These are phyloP conservation scores for Agrilus cyanescens DNA, from an alignment of 2,888 invertebrate genomes.

Conservation along the genomic window DNA sequence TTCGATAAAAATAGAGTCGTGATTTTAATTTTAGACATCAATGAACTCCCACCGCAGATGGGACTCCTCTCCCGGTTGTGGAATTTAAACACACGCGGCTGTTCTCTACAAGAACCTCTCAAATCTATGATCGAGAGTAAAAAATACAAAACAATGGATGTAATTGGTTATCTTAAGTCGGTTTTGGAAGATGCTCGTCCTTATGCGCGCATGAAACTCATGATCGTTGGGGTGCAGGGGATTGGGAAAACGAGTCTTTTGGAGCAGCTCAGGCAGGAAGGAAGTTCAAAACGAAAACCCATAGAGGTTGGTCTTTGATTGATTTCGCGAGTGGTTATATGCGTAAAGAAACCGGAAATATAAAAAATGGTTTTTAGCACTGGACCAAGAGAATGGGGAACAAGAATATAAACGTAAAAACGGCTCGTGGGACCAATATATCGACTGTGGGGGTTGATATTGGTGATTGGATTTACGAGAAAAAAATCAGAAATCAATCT, in stretches of 20 bases:
- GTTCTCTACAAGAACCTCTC: slow-evolving; percentile 76
- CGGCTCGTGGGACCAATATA: slow-evolving; percentile 66
- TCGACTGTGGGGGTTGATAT: slow-evolving; percentile 98
- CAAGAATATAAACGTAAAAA: slow-evolving; percentile 64
- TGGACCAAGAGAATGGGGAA: slow-evolving; percentile 95
- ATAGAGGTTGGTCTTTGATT: slow-evolving; percentile 34
- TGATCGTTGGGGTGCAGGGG: slow-evolving; percentile 88
- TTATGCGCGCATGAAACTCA: slow-evolving; percentile 90
- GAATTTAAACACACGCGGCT: slow-evolving; percentile 89
- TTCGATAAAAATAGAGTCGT: not conserved
- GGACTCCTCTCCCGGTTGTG: slow-evolving; percentile 88
- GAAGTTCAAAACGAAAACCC: slow-evolving; percentile 59
- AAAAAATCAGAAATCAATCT: slow-evolving; percentile 61
- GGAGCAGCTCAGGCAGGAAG: slow-evolving; percentile 79
- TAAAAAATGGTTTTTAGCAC: slow-evolving; percentile 44
- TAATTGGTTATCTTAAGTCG: slow-evolving; percentile 84
- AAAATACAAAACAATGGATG: slow-evolving; percentile 90
- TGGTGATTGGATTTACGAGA: slow-evolving; percentile 87
- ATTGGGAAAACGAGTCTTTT: slow-evolving; percentile 83
- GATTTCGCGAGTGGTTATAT: too few relatives aligned
- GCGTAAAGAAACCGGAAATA: too few relatives aligned
- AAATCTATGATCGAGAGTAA: slow-evolving; percentile 85
- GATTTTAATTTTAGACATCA: slow-evolving; percentile 48
- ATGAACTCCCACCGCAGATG: slow-evolving; percentile 88
- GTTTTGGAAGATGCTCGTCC: slow-evolving; percentile 81